Evolutionary conservation across 1,140 invertebrate genomes (phyloP).

Genomic region (Eriosoma lanigerum): DNA sequence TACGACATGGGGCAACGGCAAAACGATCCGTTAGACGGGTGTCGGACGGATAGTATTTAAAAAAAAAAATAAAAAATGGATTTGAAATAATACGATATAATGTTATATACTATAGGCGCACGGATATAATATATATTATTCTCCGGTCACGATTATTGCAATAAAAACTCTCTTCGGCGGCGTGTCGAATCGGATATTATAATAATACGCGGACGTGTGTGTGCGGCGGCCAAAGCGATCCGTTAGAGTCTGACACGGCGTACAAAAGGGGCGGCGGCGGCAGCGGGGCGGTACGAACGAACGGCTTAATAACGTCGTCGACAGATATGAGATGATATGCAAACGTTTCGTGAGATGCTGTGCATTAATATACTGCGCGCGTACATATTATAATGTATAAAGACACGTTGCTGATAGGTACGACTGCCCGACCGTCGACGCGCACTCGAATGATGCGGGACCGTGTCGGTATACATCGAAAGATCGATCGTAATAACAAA

Average conservation of each 20-base stretch:
- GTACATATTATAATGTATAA: not conserved
- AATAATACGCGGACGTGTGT: not conserved
- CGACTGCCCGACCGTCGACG: constrained; percentile 26
- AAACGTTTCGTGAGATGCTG: constrained; percentile 22
- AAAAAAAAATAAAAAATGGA: constrained; percentile 9
- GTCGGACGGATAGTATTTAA: constrained; percentile 36
- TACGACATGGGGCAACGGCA: not conserved
- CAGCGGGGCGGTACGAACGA: constrained; percentile 1
- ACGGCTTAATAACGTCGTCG: constrained; percentile 40
- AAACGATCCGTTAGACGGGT: constrained; percentile 42
- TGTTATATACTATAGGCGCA: not conserved
- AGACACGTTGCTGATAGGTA: constrained; percentile 25
- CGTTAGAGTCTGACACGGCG: constrained; percentile 37
- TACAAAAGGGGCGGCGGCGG: not conserved
- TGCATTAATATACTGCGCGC: not conserved
- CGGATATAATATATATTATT: constrained; percentile 43
- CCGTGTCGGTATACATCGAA: not conserved
- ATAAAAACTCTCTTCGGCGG: constrained; percentile 42
- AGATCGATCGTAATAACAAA: not conserved
- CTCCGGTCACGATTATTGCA: constrained; percentile 46
- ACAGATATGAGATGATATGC: constrained; percentile 31
- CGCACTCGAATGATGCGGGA: not conserved
- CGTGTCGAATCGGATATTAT: constrained; percentile 48
- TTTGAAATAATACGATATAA: not conserved
- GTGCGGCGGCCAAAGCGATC: constrained; percentile 3